Evolutionary conservation across 1,140 invertebrate genomes (phyloP).

Genomic region (Ceratitis capitata): DNA sequence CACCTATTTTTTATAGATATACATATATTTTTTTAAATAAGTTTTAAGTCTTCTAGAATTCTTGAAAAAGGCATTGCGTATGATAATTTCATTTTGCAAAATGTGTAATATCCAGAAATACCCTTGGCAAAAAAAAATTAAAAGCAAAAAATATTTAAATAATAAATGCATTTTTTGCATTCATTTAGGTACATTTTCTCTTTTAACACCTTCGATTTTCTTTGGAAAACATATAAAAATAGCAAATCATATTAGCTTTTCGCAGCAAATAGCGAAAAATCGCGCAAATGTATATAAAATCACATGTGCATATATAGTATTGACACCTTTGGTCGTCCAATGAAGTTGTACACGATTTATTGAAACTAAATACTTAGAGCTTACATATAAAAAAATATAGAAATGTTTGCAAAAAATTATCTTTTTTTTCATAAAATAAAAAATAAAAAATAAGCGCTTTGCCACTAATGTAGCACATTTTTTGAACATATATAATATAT

Average conservation of each 20-base stretch:
- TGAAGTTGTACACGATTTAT: background rate
- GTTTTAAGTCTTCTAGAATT: too few species aligned
- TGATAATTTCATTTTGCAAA: too few species aligned
- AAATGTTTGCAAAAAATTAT: background rate
- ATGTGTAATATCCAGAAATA: too few species aligned
- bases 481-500: background rate
- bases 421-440: background rate
- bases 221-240: background rate
- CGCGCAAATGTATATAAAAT: too few species aligned
- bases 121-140: too few species aligned
- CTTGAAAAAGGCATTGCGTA: too few species aligned
- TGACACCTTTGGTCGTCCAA: background rate
- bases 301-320: background rate
- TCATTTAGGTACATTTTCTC: background rate
- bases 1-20: too few species aligned
- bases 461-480: too few species aligned
- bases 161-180: background rate
- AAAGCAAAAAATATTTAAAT: background rate
- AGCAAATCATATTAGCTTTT: background rate
- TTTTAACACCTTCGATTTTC: slow-evolving; percentile 9
- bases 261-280: slow-evolving; percentile 26
- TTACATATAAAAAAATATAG: background rate
- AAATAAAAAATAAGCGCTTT: background rate
- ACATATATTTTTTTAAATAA: too few species aligned
- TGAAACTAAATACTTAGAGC: background rate